phyloP scores from a whole-genome alignment of 2,888 invertebrate genomes.

The Sphecodes monilicornis region DNA sequence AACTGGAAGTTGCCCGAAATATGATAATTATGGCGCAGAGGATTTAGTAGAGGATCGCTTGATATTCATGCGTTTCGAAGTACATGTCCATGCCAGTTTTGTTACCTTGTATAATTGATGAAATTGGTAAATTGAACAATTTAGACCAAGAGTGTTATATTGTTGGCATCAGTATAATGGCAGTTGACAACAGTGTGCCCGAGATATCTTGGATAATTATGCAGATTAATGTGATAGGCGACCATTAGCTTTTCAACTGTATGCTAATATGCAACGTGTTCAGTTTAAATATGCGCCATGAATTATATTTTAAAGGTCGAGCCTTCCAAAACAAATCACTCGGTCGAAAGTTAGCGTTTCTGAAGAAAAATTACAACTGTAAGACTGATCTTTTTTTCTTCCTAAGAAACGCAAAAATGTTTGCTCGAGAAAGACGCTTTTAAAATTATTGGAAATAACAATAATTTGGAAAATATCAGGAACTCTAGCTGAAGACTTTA shows the following conservation, averaged over 20 bases:
- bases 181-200: background rate
- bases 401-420: too few relatives aligned
- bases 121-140: slow-evolving; percentile 3
- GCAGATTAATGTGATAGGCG: slow-evolving; percentile 4
- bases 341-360: background rate
- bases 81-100: background rate
- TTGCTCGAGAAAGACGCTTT: too few relatives aligned
- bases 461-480: too few relatives aligned
- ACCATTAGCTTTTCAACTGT: background rate
- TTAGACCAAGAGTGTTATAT: background rate
- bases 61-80: background rate
- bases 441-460: too few relatives aligned
- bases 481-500: too few relatives aligned
- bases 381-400: background rate
- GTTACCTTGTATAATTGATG: background rate
- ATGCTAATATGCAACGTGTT: background rate
- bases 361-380: too few relatives aligned
- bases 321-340: background rate
- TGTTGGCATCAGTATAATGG: background rate
- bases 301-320: background rate
- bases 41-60: background rate
- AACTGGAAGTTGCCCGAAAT: background rate
- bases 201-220: slow-evolving; percentile 13
- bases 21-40: background rate
- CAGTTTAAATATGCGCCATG: slow-evolving; percentile 6